Conservation (phyloP, 2,797 vertebrate species). For the Tauraco hartlaubi region DNA sequence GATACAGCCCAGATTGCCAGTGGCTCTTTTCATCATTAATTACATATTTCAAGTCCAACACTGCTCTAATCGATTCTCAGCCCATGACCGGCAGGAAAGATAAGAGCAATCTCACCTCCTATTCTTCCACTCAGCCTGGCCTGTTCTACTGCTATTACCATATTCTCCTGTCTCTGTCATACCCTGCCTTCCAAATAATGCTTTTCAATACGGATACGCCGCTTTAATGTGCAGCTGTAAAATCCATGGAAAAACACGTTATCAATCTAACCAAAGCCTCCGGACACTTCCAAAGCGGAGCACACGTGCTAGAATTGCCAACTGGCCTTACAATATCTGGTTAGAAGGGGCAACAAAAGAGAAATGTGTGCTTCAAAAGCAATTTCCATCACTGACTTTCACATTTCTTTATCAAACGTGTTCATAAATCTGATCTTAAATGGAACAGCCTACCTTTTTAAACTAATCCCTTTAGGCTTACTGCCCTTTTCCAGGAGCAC, state of each 20-base stretch:
- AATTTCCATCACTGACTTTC: neutral
- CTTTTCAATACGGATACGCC: neutral
- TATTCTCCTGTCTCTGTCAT: neutral
- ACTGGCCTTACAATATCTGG: neutral
- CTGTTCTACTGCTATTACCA: neutral
- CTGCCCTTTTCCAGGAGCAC: neutral
- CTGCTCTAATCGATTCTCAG: neutral
- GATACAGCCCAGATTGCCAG: neutral
- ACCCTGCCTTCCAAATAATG: neutral
- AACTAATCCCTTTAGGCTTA: neutral
- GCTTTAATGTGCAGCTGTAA: neutral
- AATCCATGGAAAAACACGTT: neutral
- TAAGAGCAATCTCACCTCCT: neutral
- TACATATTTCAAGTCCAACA: neutral
- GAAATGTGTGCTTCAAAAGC: neutral
- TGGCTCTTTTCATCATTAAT: slow-evolving; percentile 24
- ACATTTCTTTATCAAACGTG: neutral
- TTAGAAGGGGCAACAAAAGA: neutral
- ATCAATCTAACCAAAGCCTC: neutral
- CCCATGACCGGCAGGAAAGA: neutral
- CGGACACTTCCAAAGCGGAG: neutral
- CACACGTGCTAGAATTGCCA: neutral
- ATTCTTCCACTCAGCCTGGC: neutral
- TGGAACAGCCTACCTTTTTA: neutral
- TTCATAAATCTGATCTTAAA: neutral